Evolutionary conservation across 2,797 vertebrate genomes (phyloP).

Genomic region (Distichodus sexfasciatus): DNA sequence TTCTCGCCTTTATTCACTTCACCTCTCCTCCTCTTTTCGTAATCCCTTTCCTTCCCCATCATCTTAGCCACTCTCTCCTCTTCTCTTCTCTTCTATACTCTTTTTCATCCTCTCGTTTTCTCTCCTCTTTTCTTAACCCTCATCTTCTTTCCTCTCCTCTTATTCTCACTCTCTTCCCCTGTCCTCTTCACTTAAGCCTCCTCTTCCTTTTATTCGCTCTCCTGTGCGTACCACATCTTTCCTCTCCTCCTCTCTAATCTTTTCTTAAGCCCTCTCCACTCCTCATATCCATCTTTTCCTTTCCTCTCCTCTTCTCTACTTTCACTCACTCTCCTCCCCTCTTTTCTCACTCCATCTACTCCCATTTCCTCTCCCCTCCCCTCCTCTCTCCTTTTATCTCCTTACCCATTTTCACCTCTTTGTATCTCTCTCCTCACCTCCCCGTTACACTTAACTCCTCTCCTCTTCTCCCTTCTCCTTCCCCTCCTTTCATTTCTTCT

Average conservation of each 20-base stretch:
- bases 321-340: not conserved
- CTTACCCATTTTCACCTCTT: too few species aligned
- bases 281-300: not conserved
- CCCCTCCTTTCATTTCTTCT: too few species aligned
- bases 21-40: constrained; percentile 22
- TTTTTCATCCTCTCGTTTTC: not conserved
- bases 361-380: not conserved
- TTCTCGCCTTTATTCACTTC: not conserved
- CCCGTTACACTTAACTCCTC: not conserved
- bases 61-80: not conserved
- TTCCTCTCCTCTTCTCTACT: not conserved
- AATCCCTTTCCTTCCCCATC: not conserved
- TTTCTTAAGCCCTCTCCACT: too few species aligned
- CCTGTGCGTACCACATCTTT: too few species aligned
- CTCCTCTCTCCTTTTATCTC: not conserved
- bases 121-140: not conserved
- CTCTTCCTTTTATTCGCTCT: not conserved
- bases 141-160: too few species aligned
- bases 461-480: not conserved
- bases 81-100: not conserved
- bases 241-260: too few species aligned
- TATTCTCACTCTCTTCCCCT: not conserved
- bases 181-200: not conserved
- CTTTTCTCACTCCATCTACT: not conserved
- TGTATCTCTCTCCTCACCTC: not conserved